These are phyloP conservation scores for Mesochorus sp. DNA, from an alignment of 2,888 invertebrate genomes.

Conservation along the genomic window DNA sequence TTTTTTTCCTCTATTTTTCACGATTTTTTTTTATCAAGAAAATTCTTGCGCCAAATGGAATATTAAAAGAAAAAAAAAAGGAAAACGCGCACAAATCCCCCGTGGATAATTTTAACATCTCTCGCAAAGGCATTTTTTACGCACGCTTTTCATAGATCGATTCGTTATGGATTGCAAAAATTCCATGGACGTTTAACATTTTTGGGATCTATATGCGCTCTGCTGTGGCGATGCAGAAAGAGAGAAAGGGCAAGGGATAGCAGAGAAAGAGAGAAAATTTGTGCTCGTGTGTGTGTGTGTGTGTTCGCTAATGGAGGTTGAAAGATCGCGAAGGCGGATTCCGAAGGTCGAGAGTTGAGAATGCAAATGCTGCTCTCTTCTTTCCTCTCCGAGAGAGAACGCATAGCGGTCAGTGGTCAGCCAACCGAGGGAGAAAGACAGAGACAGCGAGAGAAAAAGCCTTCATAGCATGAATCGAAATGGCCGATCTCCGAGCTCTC, in stretches of 20 bases:
- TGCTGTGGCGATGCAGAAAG: no score
- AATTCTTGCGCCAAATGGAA: no score
- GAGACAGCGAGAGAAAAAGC: conserved; percentile 28
- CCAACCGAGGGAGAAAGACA: conserved; percentile 22
- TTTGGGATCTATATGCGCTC: background rate
- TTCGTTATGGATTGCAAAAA: no score
- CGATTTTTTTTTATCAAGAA: background rate
- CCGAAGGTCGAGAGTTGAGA: conserved; percentile 55
- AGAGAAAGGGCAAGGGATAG: background rate
- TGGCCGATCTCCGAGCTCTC: conserved; percentile 57
- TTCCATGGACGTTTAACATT: background rate
- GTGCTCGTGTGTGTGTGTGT: background rate
- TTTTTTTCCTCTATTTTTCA: background rate
- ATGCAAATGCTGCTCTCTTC: conserved; percentile 51
- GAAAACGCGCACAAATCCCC: no score
- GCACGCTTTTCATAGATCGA: no score
- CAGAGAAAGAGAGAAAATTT: background rate
- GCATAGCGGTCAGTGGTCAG: conserved; percentile 34
- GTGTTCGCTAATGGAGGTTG: conserved; percentile 49
- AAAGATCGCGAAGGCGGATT: conserved; percentile 56
- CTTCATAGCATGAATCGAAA: conserved; percentile 50
- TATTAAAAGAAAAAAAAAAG: no score
- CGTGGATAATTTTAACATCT: no score
- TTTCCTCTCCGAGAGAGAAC: conserved; percentile 6
- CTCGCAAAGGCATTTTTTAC: no score